Evolutionary conservation across 2,888 invertebrate species (phyloP).

Genomic region (Escarpia spicata): DNA sequence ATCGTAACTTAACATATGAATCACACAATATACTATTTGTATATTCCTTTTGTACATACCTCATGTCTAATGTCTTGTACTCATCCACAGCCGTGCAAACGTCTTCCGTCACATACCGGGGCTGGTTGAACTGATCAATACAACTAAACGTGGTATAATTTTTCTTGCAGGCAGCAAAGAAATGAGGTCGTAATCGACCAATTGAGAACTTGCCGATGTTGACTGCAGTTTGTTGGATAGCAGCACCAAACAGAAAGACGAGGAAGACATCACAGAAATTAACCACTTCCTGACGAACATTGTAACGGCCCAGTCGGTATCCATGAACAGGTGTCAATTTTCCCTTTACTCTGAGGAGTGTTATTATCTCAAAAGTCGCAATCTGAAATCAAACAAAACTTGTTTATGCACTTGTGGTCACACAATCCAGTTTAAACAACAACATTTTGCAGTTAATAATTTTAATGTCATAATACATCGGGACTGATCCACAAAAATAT

Average conservation of each 20-base stretch:
- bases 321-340: background rate
- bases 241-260: conserved; percentile 87
- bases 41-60: conserved; percentile 39
- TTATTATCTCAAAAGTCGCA: background rate
- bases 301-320: conserved; percentile 19
- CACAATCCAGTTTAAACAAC: no score
- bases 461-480: no score
- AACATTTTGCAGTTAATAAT: no score
- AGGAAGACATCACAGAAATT: conserved; percentile 65
- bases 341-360: background rate
- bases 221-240: conserved; percentile 84
- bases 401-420: background rate
- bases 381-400: background rate
- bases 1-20: background rate
- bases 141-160: conserved; percentile 42
- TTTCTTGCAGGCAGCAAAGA: conserved; percentile 87
- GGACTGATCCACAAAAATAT: no score
- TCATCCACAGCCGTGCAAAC: conserved; percentile 43
- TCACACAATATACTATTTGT: conserved; percentile 18
- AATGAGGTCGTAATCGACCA: conserved; percentile 93
- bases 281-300: conserved; percentile 30
- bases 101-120: conserved; percentile 46
- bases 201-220: conserved; percentile 94
- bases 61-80: conserved; percentile 46
- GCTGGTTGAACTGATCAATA: conserved; percentile 38